phyloP scores from a whole-genome alignment of 2,888 invertebrate species.

The Spodoptera littoralis region DNA sequence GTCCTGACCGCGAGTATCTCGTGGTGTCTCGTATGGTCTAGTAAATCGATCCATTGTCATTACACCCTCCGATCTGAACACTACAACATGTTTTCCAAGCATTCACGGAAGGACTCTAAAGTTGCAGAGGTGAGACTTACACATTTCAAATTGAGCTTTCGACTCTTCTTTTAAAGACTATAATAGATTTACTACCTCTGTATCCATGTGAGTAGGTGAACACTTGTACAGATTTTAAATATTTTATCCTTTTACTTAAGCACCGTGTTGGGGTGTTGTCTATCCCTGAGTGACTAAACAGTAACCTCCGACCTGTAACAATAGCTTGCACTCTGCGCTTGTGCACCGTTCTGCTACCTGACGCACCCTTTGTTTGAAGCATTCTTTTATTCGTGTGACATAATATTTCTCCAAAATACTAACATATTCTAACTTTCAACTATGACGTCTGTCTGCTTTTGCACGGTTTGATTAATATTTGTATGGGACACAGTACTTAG shows the following conservation, averaged over 20 bases:
- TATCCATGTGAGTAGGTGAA: slow-evolving; percentile 28
- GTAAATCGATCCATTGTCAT: slow-evolving; percentile 81
- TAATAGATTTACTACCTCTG: slow-evolving; percentile 24
- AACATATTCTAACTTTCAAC: slow-evolving; percentile 78
- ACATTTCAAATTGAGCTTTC: slow-evolving; percentile 46
- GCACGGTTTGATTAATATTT: slow-evolving; percentile 73
- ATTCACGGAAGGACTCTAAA: slow-evolving; percentile 78
- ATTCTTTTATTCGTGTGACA: slow-evolving; percentile 66
- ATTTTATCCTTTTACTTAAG: slow-evolving; percentile 20
- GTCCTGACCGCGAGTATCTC: slow-evolving; percentile 61
- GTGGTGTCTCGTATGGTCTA: slow-evolving; percentile 51
- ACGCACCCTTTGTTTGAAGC: slow-evolving; percentile 72
- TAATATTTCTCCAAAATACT: slow-evolving; percentile 87
- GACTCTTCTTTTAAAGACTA: slow-evolving; percentile 27
- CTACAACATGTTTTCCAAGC: slow-evolving; percentile 86
- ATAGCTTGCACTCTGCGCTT: slow-evolving; percentile 79
- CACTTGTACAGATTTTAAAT: slow-evolving; percentile 3
- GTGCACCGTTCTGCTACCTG: slow-evolving; percentile 75
- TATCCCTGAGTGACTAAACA: slow-evolving; percentile 67
- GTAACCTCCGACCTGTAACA: slow-evolving; percentile 53
- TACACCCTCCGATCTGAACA: slow-evolving; percentile 72
- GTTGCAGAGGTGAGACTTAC: slow-evolving; percentile 81
- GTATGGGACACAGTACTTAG: slow-evolving; percentile 66
- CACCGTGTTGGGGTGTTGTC: slow-evolving; percentile 53
- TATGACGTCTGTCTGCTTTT: slow-evolving; percentile 67